Base-by-base conservation (phyloP, 2,888 invertebrate genomes). In the Lasioglossum villosulum region DNA sequence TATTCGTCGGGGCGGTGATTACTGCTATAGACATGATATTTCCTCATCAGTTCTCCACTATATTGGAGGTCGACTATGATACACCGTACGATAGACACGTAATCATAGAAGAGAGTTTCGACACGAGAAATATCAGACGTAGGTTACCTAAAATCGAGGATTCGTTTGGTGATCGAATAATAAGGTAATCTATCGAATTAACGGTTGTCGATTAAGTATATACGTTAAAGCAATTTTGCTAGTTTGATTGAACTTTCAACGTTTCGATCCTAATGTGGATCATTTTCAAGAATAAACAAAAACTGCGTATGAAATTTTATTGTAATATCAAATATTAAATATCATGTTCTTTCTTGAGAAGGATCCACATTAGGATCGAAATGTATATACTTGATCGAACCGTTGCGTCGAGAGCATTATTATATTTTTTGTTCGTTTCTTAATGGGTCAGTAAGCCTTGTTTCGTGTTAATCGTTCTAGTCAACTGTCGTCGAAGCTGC, bases 41-140 rank as follows among this genome's bases (percentile, higher is more conserved):
- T 96, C 98, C 98, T 8, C 98, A 99, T 95, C 97, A 97, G 91
- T 99, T 99, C 95, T 98, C 98, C 70, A 99, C 98, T 0, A 98
- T 98, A 89, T 95, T 98, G 82, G 98, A 98, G 95, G 97, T 99
- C 71, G 98, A 99, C 95, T 99, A 98, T 94, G 99, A 98, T 94
- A 99, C 99, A 27, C 99, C 99, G 0, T 99, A 98, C 94, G 98
- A 98, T 95, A 96, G 98, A 72, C 98, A 98, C 95, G 98, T 98
- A 85, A 98, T 98, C 82, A 97, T 98, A 86, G 98, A 98, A 92
- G 98, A 98, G 95, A 98, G 98, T 90, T 97, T 97, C 92, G 97
- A 97, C 92, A 97, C 96, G 82, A 96, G 92, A 70, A 94, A 95
- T 82, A 90, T 91, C 68, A 91, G 93, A 59, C 91, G 92, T 74